These are phyloP conservation scores for Ceuthmochares aereus DNA, from an alignment of 2,113 vertebrate species.

Conservation along the genomic window DNA sequence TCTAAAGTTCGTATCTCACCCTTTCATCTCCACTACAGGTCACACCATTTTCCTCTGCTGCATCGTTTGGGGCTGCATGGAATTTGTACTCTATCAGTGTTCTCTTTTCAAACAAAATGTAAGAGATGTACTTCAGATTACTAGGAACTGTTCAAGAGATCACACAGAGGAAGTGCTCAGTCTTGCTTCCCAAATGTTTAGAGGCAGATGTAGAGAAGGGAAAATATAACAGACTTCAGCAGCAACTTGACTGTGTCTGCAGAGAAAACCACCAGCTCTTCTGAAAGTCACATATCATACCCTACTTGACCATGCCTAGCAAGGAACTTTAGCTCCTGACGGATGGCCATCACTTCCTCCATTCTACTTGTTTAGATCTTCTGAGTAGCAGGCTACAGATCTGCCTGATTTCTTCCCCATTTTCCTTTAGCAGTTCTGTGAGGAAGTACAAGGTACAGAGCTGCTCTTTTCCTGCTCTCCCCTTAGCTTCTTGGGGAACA, in stretches of 20 bases:
- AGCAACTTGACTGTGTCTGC: background rate
- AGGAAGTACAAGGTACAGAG: background rate
- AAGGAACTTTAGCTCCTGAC: background rate
- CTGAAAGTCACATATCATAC: background rate
- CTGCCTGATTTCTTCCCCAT: background rate
- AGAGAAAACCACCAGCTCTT: background rate
- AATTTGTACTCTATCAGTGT: background rate
- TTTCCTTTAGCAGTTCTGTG: background rate
- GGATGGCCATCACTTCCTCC: background rate
- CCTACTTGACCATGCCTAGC: background rate
- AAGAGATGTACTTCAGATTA: background rate
- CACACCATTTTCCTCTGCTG: background rate
- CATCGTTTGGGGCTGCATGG: background rate
- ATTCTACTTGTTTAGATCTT: background rate
- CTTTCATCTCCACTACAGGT: background rate
- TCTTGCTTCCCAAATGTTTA: background rate
- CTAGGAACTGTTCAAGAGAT: background rate
- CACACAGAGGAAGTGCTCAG: background rate
- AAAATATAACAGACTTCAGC: background rate
- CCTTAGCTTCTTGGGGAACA: background rate
- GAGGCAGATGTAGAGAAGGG: background rate
- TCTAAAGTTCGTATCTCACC: background rate
- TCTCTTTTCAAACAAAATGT: background rate
- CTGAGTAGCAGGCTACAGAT: background rate
- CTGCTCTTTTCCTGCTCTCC: background rate